Conservation (phyloP, 2,888 invertebrate species). For the Labia minor region DNA sequence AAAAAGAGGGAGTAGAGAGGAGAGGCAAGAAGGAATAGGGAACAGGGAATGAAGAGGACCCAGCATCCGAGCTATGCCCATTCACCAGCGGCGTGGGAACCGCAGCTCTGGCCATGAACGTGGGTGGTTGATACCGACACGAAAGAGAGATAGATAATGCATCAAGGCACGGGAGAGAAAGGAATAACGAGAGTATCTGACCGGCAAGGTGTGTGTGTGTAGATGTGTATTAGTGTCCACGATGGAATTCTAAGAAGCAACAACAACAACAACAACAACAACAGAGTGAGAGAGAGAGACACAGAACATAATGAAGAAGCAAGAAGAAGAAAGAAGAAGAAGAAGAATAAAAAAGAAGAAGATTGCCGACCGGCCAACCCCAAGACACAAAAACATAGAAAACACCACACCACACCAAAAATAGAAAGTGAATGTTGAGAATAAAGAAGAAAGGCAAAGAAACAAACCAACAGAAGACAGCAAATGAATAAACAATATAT, state of each 20-base stretch:
- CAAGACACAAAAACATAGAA: background rate
- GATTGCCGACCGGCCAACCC: background rate
- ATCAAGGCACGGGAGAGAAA: background rate
- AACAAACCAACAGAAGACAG: background rate
- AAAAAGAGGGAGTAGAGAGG: background rate
- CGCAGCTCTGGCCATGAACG: background rate
- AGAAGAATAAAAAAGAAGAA: no score
- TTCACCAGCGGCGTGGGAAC: slow-evolving; percentile 13
- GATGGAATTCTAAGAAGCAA: background rate
- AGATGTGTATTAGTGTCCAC: background rate
- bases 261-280: no score
- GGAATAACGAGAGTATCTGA: background rate
- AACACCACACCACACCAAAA: background rate
- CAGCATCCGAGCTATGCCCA: slow-evolving; percentile 13
- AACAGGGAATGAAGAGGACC: background rate
- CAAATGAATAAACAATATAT: slow-evolving; percentile 4
- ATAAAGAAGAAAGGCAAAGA: background rate
- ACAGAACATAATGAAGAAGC: background rate
- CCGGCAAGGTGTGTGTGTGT: background rate
- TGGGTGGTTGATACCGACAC: slow-evolving; percentile 8
- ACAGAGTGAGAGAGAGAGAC: no score
- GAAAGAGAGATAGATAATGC: background rate
- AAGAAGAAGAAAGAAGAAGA: background rate
- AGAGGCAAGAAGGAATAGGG: background rate
- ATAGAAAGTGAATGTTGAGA: slow-evolving; percentile 13